Conservation (phyloP, 2,888 invertebrate species). For the Luffia ferchaultella region DNA sequence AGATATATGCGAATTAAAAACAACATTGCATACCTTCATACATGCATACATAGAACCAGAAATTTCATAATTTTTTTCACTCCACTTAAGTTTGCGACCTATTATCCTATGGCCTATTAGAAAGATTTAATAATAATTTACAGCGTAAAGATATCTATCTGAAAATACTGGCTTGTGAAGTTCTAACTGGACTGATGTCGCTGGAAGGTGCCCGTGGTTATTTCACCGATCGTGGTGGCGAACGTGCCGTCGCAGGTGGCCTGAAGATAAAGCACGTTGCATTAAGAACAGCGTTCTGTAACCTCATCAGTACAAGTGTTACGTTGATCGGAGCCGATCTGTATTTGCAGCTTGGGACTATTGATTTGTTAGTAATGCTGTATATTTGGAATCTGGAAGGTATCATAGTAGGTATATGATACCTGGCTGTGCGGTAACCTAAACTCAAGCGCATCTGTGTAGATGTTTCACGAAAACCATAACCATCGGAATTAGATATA, state of each 20-base stretch:
- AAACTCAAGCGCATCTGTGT: no score
- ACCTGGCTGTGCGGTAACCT: no score
- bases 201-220: slow-evolving; percentile 35
- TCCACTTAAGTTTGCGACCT: no score
- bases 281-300: slow-evolving; percentile 43
- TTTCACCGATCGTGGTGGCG: slow-evolving; percentile 38
- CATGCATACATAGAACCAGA: no score
- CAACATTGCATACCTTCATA: no score
- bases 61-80: no score
- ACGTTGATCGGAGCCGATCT: slow-evolving; percentile 44
- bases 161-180: slow-evolving; percentile 44
- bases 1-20: no score
- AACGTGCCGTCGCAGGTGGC: slow-evolving; percentile 37
- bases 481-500: no score
- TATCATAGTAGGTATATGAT: background rate
- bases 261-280: slow-evolving; percentile 41
- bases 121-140: no score
- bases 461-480: no score
- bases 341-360: slow-evolving; percentile 38
- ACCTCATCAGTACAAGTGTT: slow-evolving; percentile 35
- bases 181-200: slow-evolving; percentile 40
- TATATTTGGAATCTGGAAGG: background rate
- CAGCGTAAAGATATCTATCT: slow-evolving; percentile 41
- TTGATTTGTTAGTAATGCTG: slow-evolving; percentile 36
- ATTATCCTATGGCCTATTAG: no score